phyloP scores from a whole-genome alignment of 2,888 invertebrate species.

The Dorcus parallelipipedus region DNA sequence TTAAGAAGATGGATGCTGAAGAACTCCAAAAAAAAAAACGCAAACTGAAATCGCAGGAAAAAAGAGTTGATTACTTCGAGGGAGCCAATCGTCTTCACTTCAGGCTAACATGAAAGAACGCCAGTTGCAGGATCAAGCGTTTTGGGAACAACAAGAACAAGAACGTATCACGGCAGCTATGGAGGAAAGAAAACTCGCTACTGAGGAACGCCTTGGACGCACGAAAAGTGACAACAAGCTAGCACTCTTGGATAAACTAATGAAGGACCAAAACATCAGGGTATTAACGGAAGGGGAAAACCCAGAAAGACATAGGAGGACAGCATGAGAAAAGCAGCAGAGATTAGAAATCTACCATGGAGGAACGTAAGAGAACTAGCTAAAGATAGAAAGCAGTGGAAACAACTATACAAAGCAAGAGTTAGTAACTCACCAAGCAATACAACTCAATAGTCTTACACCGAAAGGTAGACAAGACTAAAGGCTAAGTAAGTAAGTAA shows the following conservation, averaged over 20 bases:
- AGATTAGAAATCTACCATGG: too few relatives aligned
- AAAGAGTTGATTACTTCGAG: conserved; percentile 95
- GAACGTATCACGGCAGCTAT: conserved; percentile 79
- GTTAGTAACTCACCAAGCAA: too few relatives aligned
- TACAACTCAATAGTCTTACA: too few relatives aligned
- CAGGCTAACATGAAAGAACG: conserved; percentile 83
- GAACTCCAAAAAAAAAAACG: conserved; percentile 92
- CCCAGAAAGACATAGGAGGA: too few relatives aligned
- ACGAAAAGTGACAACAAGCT: conserved; percentile 83
- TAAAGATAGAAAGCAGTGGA: too few relatives aligned
- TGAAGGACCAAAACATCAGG: too few relatives aligned
- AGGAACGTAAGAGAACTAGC: too few relatives aligned
- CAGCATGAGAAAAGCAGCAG: too few relatives aligned
- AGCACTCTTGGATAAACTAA: conserved; percentile 71
- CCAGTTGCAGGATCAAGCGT: conserved; percentile 74
- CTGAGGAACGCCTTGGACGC: conserved; percentile 71
- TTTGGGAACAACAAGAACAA: conserved; percentile 91
- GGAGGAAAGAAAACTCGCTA: conserved; percentile 74
- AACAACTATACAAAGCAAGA: too few relatives aligned
- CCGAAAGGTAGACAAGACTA: too few relatives aligned
- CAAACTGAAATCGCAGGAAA: conserved; percentile 91
- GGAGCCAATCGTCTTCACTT: conserved; percentile 88
- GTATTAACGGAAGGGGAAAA: too few relatives aligned
- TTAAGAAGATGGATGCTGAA: conserved; percentile 90
- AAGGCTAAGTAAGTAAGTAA: too few relatives aligned